Evolutionary conservation across 2,113 vertebrate species (phyloP).

Genomic region (Notothenia coriiceps): DNA sequence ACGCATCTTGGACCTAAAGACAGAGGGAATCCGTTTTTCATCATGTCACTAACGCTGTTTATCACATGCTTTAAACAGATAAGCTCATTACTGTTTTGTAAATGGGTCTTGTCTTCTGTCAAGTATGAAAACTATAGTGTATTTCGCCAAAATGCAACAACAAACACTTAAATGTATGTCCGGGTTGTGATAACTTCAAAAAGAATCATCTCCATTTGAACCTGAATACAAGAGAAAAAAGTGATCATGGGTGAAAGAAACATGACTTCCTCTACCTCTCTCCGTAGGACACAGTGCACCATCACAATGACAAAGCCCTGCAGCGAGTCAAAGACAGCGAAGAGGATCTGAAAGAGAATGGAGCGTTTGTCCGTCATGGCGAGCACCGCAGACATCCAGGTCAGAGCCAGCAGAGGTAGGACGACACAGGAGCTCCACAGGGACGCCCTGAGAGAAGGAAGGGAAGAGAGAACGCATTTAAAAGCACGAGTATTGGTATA

Average conservation of each 20-base stretch:
- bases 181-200: not conserved
- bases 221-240: not conserved
- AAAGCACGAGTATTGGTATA: not conserved
- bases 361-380: constrained; percentile 99
- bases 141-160: not conserved
- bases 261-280: constrained; percentile 87
- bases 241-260: not conserved
- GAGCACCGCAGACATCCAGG: constrained; percentile 99
- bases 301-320: constrained; percentile 99
- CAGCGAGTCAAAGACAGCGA: constrained; percentile 98
- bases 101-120: not conserved
- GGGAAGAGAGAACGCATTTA: constrained; percentile 19
- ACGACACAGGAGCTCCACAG: constrained; percentile 99
- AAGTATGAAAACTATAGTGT: not conserved
- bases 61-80: not conserved
- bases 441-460: constrained; percentile 90
- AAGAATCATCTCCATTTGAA: not conserved
- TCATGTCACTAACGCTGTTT: not conserved
- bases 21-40: not conserved
- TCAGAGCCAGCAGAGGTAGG: constrained; percentile 95
- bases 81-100: not conserved
- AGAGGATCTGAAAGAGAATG: constrained; percentile 99
- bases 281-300: constrained; percentile 98
- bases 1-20: constrained; percentile 95
- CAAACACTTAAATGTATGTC: not conserved